phyloP scores from a whole-genome alignment of 2,888 invertebrate species.

The Lepetodrilus schrolli region DNA sequence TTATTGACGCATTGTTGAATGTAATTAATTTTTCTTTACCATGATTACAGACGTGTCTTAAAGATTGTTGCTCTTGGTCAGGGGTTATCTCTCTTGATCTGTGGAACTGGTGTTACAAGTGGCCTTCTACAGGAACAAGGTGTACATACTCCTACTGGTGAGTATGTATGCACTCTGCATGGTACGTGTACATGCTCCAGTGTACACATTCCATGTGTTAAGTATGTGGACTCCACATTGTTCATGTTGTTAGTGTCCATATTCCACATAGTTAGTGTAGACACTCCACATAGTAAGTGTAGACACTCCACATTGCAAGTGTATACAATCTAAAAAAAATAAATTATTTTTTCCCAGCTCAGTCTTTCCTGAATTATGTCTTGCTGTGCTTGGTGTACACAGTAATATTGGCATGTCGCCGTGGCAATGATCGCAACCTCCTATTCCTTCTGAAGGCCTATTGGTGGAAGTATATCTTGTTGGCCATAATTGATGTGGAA shows the following conservation, averaged over 20 bases:
- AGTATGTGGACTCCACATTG: too few relatives aligned
- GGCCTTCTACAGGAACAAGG: constrained; percentile 78
- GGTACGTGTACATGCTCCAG: too few relatives aligned
- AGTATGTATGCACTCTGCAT: too few relatives aligned
- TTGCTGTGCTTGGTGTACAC: constrained; percentile 86
- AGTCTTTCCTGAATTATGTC: constrained; percentile 87
- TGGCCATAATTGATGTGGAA: constrained; percentile 89
- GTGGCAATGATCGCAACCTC: constrained; percentile 78
- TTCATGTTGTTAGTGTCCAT: too few relatives aligned
- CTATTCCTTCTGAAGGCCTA: constrained; percentile 81
- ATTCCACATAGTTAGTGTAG: too few relatives aligned
- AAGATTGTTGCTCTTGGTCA: constrained; percentile 78
- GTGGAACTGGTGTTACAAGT: constrained; percentile 80
- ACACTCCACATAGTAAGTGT: too few relatives aligned
- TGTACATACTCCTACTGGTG: constrained; percentile 84
- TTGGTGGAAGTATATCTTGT: constrained; percentile 86
- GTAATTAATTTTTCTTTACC: background rate
- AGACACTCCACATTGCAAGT: too few relatives aligned
- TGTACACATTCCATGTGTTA: background rate
- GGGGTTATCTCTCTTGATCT: constrained; percentile 84
- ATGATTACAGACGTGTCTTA: constrained; percentile 68
- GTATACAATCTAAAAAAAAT: too few relatives aligned
- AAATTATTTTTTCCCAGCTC: constrained; percentile 78
- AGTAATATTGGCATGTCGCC: constrained; percentile 83
- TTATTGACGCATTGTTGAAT: background rate